Evolutionary conservation across 2,888 invertebrate genomes (phyloP).

Genomic region (Pegoplata infirma): DNA sequence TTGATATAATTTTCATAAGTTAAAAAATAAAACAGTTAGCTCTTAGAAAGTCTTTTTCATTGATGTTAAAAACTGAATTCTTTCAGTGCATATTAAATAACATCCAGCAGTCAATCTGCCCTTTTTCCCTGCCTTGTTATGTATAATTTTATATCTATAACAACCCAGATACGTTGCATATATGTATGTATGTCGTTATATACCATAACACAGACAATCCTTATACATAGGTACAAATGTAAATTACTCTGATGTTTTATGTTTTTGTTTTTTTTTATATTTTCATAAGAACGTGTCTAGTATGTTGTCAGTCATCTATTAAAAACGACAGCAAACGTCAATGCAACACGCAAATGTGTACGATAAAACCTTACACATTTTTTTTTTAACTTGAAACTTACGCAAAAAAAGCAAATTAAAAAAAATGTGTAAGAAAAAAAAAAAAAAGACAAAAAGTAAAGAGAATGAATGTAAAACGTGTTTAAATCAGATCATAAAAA

Average conservation of each 20-base stretch:
- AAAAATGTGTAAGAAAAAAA: too few species aligned
- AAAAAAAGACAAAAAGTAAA: not conserved
- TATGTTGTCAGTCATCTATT: slow-evolving; percentile 72
- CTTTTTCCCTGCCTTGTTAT: not conserved
- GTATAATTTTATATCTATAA: not conserved
- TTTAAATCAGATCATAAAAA: slow-evolving; percentile 19
- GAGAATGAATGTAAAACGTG: slow-evolving; percentile 1
- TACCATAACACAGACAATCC: not conserved
- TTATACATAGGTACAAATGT: slow-evolving; percentile 15
- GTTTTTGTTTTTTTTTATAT: not conserved
- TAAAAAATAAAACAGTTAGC: too few species aligned
- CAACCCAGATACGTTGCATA: too few species aligned
- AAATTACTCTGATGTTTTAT: not conserved
- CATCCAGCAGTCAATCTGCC: not conserved
- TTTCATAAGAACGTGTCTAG: slow-evolving; percentile 56
- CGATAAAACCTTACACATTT: slow-evolving; percentile 25
- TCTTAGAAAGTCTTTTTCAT: too few species aligned
- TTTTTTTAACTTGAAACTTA: not conserved
- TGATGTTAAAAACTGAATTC: too few species aligned
- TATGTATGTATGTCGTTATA: not conserved
- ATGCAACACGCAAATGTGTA: slow-evolving; percentile 56
- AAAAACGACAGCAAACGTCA: slow-evolving; percentile 74
- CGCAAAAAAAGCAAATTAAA: too few species aligned
- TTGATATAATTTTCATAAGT: too few species aligned
- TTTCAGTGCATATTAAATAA: not conserved